phyloP scores from a whole-genome alignment of 2,888 invertebrate genomes.

The Zele albiditarsus region DNA sequence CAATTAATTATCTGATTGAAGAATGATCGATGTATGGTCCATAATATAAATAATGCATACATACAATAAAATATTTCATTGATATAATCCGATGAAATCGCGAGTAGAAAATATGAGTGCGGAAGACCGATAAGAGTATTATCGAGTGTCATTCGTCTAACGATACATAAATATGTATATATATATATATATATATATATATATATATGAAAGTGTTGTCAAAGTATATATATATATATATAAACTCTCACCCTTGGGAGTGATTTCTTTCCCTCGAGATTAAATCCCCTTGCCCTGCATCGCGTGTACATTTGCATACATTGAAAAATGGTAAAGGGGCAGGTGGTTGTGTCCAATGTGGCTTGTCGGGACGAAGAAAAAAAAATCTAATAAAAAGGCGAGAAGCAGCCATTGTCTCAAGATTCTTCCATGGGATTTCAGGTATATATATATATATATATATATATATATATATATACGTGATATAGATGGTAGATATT shows the following conservation, averaged over 20 bases:
- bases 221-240: constrained; percentile 27
- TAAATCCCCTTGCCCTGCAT: constrained; percentile 56
- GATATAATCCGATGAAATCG: constrained; percentile 10
- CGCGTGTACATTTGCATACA: constrained; percentile 64
- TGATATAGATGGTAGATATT: constrained; percentile 36
- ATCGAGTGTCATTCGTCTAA: constrained; percentile 18
- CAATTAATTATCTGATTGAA: background rate
- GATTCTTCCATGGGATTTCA: constrained; percentile 46
- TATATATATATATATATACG: background rate
- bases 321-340: constrained; percentile 33
- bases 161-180: constrained; percentile 17
- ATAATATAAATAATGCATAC: background rate
- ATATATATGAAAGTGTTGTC: too few relatives aligned
- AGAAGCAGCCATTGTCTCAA: constrained; percentile 61
- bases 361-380: constrained; percentile 48
- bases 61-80: background rate
- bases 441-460: background rate
- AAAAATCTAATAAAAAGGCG: constrained; percentile 66
- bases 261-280: constrained; percentile 58
- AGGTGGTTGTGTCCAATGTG: background rate
- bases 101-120: constrained; percentile 5
- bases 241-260: constrained; percentile 32
- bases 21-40: background rate
- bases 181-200: constrained; percentile 11
- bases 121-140: constrained; percentile 25